Conservation (phyloP, 2,888 invertebrate genomes). For the Heteromurus nitidus region DNA sequence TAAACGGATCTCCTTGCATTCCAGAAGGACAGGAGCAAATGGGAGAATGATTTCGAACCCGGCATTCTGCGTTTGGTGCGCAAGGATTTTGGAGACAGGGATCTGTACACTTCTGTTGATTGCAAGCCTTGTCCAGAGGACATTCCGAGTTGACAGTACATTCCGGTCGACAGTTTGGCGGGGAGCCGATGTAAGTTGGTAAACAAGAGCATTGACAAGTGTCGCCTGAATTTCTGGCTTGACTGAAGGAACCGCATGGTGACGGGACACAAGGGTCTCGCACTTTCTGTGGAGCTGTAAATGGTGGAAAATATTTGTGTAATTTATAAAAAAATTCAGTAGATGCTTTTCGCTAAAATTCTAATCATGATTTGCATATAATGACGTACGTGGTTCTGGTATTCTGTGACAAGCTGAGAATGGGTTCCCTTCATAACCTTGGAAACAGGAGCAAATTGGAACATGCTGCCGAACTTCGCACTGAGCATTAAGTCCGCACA, state of each 20-base stretch:
- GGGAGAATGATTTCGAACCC: constrained; percentile 88
- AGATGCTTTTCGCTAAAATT: not conserved
- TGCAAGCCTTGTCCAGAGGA: constrained; percentile 74
- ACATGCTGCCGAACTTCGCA: constrained; percentile 87
- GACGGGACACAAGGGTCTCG: constrained; percentile 72
- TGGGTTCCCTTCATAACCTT: constrained; percentile 88
- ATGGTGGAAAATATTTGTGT: constrained; percentile 75
- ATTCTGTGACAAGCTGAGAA: constrained; percentile 85
- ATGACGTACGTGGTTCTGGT: constrained; percentile 57
- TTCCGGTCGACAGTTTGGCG: constrained; percentile 74
- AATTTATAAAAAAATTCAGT: no score
- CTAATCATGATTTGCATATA: not conserved
- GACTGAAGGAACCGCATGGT: constrained; percentile 76
- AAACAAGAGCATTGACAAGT: constrained; percentile 75
- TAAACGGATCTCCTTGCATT: constrained; percentile 68
- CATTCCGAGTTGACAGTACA: constrained; percentile 74
- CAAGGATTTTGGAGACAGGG: constrained; percentile 78
- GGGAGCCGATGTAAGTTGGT: constrained; percentile 74
- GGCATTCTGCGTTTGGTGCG: constrained; percentile 85
- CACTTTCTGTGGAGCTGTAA: constrained; percentile 76
- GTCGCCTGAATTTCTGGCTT: constrained; percentile 78
- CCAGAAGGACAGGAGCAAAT: constrained; percentile 83
- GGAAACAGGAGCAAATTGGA: constrained; percentile 84
- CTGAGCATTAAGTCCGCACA: constrained; percentile 74
- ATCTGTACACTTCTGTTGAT: constrained; percentile 74